Percentiles rank a stretch among this genome's conserved stretches.
Conservation (phyloP, 2,113 vertebrate species). For the Leptodactylus fuscus region DNA sequence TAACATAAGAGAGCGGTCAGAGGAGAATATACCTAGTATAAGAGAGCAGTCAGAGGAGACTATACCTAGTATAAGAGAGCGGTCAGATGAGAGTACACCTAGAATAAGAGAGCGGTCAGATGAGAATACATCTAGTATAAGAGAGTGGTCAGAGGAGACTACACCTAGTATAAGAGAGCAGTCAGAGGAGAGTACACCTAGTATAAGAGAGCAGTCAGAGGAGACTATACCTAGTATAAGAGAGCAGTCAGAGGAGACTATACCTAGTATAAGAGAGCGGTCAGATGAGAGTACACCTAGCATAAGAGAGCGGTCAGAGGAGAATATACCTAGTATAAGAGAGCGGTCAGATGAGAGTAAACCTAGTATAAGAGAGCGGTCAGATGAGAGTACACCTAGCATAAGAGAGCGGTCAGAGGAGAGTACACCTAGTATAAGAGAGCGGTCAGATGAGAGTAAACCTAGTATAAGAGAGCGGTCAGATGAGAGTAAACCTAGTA, state of each 20-base stretch:
- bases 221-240: no score
- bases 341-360: neutral
- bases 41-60: no score
- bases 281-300: neutral
- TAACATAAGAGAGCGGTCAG: no score
- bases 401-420: no score
- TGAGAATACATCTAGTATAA: neutral
- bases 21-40: no score
- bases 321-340: neutral
- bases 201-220: neutral
- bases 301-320: neutral
- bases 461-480: neutral
- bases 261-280: neutral
- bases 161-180: neutral
- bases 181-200: neutral
- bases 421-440: neutral
- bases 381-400: neutral
- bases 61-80: neutral
- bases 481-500: neutral
- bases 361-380: neutral
- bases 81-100: neutral
- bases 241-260: neutral
- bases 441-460: neutral
- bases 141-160: neutral
- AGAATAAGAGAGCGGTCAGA: neutral